Base-by-base conservation (phyloP, 2,797 vertebrate genomes). In the Cossypha dichroa region DNA sequence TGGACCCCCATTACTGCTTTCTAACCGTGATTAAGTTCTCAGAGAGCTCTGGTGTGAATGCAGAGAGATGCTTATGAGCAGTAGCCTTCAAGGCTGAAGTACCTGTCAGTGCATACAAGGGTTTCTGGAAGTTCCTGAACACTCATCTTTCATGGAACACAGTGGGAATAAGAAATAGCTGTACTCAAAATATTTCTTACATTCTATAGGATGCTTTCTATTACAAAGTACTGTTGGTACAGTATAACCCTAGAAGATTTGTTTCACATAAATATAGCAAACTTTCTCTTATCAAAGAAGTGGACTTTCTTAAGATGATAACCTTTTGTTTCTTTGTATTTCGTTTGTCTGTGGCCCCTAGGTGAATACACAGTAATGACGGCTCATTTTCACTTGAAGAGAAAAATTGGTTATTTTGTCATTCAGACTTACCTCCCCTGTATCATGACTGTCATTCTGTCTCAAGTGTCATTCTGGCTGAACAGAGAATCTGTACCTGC, bases 361-460 rank as follows among this genome's bases (percentile, higher is more conserved):
- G 99, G 99, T 94, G 99, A 99, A 98, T 99, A 99, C 92, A 99
- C 99, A 1, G 99, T 99, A 96, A 99, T 99, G 99, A 99, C 99
- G 5, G 99, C 99, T 97, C 99, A 99, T 98, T 99, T 99, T 96
- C 99, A 99, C 97, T 97, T 99, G 98, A 99, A 99, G 98, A 99
- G 99, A 97, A 99, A 99, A 98, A 99, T 99, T 56, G 99, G 99
- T 80, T 99, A 99, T 98, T 99, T 99, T 98, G 99, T 99, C 97
- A 99, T 99, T 97, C 99, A 99, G 98, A 99, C 99, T 8, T 99
- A 99, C 87, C 98, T 99, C 34, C 99, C 99, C 9, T 99, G 99
- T 97, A 99, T 99, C 98, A 99, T 99, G 99, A 99, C 99, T 26
- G 99, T 99, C 97, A 99, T 99, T 96, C 98, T 99, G 38, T 99